Conservation (phyloP, 1,140 invertebrate species). For the Drosophila setifemur region DNA sequence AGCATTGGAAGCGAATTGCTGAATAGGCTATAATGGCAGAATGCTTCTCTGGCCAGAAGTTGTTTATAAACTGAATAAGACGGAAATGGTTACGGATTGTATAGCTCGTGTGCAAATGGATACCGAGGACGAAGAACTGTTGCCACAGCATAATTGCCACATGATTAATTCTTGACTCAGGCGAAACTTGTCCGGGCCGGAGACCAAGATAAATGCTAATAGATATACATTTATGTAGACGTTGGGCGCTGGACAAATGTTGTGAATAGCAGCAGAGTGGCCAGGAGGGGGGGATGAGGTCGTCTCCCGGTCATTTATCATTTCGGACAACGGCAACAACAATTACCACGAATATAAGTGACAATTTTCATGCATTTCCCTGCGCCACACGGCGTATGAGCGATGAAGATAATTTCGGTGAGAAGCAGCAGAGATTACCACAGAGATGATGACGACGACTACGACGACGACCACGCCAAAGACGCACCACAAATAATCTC, state of each 20-base stretch:
- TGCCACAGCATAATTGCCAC: conserved; percentile 55
- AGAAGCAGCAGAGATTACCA: conserved; percentile 18
- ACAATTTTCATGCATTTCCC: conserved; percentile 69
- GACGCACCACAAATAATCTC: not conserved
- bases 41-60: no score
- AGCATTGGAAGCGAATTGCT: no score
- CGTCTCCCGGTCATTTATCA: conserved; percentile 57
- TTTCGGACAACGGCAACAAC: conserved; percentile 47
- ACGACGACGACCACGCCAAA: no score
- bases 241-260: conserved; percentile 28
- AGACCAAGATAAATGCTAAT: conserved; percentile 51
- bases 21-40: no score
- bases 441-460: not conserved
- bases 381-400: conserved; percentile 58
- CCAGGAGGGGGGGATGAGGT: not conserved
- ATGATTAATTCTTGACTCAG: conserved; percentile 58
- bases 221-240: conserved; percentile 60
- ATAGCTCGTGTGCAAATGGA: conserved; percentile 4
- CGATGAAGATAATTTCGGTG: conserved; percentile 54
- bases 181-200: conserved; percentile 27
- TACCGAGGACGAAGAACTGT: conserved; percentile 18
- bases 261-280: conserved; percentile 34
- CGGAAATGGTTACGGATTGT: conserved; percentile 7
- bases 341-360: conserved; percentile 63
- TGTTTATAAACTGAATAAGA: no score